Percentiles rank a stretch among this genome's conserved stretches.
Evolutionary conservation across 2,113 vertebrate genomes (phyloP).

Genomic region (Spea multiplicata): DNA sequence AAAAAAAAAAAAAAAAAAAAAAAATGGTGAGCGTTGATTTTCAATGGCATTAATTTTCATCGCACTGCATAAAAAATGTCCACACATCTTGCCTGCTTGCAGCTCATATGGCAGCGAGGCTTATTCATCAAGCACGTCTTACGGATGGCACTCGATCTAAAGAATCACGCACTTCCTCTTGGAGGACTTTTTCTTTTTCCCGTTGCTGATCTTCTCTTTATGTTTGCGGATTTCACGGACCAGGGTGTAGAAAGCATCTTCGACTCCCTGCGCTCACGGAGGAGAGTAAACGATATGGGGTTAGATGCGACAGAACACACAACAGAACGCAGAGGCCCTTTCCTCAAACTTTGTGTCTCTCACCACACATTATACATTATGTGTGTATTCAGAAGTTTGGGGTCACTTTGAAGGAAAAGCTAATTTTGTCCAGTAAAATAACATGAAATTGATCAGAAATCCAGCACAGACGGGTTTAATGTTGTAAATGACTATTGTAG

Average conservation of each 20-base stretch:
- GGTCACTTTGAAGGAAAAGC: too few species aligned
- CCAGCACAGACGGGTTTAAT: too few species aligned
- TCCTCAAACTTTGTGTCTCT: too few species aligned
- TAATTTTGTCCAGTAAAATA: too few species aligned
- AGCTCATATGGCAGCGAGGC: slow-evolving; percentile 14
- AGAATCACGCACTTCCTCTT: slow-evolving; percentile 76
- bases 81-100: slow-evolving; percentile 18
- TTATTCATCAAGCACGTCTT: not conserved
- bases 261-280: slow-evolving; percentile 68
- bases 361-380: too few species aligned
- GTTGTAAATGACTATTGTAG: too few species aligned
- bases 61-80: slow-evolving; percentile 38
- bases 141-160: slow-evolving; percentile 51
- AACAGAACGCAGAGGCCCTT: too few species aligned
- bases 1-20: slow-evolving; percentile 19
- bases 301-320: too few species aligned
- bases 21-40: slow-evolving; percentile 6
- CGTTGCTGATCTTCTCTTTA: slow-evolving; percentile 81
- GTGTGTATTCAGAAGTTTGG: too few species aligned
- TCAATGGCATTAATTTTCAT: slow-evolving; percentile 13
- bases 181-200: slow-evolving; percentile 76
- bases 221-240: slow-evolving; percentile 81
- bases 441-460: too few species aligned
- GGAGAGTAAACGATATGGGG: not conserved
- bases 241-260: slow-evolving; percentile 82